Conservation (phyloP, 1,140 invertebrate species). For the Metopolophium dirhodum region DNA sequence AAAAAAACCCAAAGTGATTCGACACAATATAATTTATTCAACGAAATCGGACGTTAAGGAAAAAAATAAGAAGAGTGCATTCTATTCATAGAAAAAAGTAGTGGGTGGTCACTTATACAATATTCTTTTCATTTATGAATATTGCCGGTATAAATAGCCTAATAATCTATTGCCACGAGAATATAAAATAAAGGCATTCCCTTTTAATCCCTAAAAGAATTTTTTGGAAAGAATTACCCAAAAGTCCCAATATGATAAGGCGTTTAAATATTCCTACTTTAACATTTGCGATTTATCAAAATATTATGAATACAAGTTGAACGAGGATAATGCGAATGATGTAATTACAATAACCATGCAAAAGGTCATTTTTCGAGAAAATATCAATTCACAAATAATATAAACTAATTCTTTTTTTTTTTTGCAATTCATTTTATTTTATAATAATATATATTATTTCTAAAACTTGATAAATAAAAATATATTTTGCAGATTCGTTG, state of each 20-base stretch:
- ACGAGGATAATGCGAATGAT: background rate
- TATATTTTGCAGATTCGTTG: background rate
- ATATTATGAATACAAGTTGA: background rate
- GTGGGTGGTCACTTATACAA: no score
- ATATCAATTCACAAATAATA: background rate
- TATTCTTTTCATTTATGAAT: no score
- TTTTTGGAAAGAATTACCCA: background rate
- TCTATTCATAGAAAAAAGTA: no score
- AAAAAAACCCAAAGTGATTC: no score
- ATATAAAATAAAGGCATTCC: no score
- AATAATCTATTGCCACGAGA: no score
- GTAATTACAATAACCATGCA: background rate
- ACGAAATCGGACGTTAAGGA: no score
- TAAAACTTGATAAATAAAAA: background rate
- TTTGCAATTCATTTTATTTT: background rate
- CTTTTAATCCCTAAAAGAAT: background rate
- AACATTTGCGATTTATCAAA: background rate
- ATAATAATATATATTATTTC: background rate
- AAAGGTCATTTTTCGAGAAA: slow-evolving; percentile 27
- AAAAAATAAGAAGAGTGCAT: no score
- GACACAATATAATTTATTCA: no score
- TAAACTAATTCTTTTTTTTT: background rate
- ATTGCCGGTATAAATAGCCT: no score
- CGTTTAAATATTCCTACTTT: background rate
- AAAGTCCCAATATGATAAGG: background rate